Evolutionary conservation across 2,113 vertebrate species (phyloP), one percentile per base, ranked within the genome.

Genomic region (Paedocypris sp.): DNA sequence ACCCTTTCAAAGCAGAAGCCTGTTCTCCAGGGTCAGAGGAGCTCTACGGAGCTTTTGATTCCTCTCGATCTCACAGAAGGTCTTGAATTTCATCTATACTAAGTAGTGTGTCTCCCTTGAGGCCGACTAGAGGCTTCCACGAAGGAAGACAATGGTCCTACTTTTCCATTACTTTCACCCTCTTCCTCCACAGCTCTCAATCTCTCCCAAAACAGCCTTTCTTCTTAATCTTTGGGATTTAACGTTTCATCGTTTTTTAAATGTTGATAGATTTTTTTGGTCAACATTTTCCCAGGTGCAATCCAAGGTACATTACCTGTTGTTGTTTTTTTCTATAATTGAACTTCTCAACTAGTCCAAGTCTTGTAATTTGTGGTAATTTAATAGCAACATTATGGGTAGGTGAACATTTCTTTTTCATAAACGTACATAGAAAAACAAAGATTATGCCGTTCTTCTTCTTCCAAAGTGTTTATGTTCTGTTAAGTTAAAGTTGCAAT

Each of bases 1-100:
- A 26, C 5, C 19, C 23, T 49, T 60, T 47, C 51, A 60, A 46
- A 50, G 54, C 47, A 6, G 18, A 52, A 18, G 45, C 25, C 25
- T 51, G 19, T 9, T 42, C 10, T 4, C 0, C 6, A 12, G 39
- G 53, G 53, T 57, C 18, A 10, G 5, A 6, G 9, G 36, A 23
- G 56, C 42, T 42, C 15, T n/a, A 51, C 53, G 47, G 49, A 50
- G 18, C 31, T 71, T 52, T 68, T 51, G 33, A 18, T 16, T 43
- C 12, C 18, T 15, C 18, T 23, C 6, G 20, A 28, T 32, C 46
- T 67, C 46, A 46, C 45, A 22, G 42, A 32, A 45, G 64, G 9
- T 9, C 52, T 32, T 54, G 51, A 45, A 57, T 66, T 53, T 43
- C 33, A 62, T 15, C 33, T 47, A 50, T 32, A 28, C 16, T 53